A percentile compares a stretch with the other conserved stretches of the same genome.
Evolutionary conservation across 2,797 vertebrate species (phyloP).

Genomic region (Phataginus tetradactyla): DNA sequence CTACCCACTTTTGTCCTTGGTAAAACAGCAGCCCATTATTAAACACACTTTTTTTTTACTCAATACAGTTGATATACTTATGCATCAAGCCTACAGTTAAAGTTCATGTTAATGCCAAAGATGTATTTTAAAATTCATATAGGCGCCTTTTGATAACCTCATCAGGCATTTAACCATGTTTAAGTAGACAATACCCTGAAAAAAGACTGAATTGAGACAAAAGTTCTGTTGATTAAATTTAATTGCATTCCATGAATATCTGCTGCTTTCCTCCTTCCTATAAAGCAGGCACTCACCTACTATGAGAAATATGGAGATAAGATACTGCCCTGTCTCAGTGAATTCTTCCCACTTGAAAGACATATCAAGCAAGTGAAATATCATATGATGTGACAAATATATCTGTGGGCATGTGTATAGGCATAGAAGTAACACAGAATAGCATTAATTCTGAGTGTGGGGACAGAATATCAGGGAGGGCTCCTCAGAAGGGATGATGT

Average conservation of each 20-base stretch:
- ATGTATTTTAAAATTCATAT: conserved; percentile 21
- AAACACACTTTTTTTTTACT: conserved; percentile 9
- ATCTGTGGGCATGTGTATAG: neutral
- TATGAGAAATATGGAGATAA: neutral
- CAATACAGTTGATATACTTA: conserved; percentile 21
- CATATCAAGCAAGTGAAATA: neutral
- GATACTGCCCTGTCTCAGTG: neutral
- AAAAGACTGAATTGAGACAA: conserved; percentile 16
- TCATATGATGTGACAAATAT: neutral
- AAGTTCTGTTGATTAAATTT: neutral
- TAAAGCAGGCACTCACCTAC: neutral
- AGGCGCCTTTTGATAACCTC: neutral
- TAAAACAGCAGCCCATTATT: conserved; percentile 63
- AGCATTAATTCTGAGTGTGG: neutral
- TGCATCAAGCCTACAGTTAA: conserved; percentile 28
- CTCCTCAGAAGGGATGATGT: neutral
- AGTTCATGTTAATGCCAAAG: conserved; percentile 26
- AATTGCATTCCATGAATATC: neutral
- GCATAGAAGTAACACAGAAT: neutral
- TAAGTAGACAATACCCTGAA: neutral
- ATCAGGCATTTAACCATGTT: neutral
- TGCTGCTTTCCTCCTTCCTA: neutral
- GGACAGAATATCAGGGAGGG: neutral
- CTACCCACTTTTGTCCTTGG: conserved; percentile 50
- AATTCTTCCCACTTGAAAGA: neutral